phyloP scores from a whole-genome alignment of 2,113 vertebrate genomes.

The Miniopterus natalensis region DNA sequence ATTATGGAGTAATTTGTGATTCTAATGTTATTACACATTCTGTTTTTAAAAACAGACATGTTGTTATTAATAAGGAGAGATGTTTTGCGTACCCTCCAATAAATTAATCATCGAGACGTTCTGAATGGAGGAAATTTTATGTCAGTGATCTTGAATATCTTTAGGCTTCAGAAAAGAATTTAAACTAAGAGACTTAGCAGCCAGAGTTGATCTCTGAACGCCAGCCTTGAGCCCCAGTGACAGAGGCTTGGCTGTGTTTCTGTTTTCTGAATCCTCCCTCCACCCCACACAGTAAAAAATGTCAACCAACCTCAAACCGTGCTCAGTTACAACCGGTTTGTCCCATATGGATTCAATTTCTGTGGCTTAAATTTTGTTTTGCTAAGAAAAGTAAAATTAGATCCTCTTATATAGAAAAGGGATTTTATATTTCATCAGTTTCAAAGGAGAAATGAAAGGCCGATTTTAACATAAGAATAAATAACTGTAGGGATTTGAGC shows the following conservation, averaged over 20 bases:
- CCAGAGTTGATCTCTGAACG: background rate
- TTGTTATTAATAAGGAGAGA: conserved; percentile 59
- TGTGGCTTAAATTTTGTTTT: conserved; percentile 46
- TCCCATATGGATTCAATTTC: background rate
- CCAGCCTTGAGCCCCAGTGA: background rate
- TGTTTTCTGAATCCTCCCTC: background rate
- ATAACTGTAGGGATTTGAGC: background rate
- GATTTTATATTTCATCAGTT: conserved; percentile 28
- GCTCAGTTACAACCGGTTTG: background rate
- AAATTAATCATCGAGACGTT: conserved; percentile 9
- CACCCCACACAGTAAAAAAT: background rate
- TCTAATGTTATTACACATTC: conserved; percentile 47
- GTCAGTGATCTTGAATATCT: conserved; percentile 13
- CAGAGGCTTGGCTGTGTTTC: background rate
- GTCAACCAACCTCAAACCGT: background rate
- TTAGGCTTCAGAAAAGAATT: conserved; percentile 40
- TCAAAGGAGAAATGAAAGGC: conserved; percentile 41
- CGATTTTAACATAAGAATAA: background rate
- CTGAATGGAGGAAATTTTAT: conserved; percentile 35
- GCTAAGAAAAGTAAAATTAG: conserved; percentile 51
- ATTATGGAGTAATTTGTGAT: conserved; percentile 12
- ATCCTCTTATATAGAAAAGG: conserved; percentile 20
- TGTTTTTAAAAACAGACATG: conserved; percentile 52
- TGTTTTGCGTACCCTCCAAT: conserved; percentile 9
- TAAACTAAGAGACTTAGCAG: background rate